phyloP scores from a whole-genome alignment of 2,797 vertebrate genomes.

The Molossus alvarezi region DNA sequence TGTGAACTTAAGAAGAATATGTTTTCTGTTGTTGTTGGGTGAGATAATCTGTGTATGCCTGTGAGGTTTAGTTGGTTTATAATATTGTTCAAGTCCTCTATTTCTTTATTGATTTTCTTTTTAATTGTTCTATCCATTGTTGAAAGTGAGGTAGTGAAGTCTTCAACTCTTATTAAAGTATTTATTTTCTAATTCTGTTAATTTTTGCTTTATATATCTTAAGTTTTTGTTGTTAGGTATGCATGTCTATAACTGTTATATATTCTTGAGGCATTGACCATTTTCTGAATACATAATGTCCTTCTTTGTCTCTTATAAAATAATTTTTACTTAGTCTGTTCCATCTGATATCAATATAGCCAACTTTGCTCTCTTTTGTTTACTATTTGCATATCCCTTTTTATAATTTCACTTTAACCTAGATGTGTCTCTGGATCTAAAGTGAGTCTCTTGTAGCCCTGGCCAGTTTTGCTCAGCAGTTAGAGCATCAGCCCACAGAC shows the following conservation, averaged over 20 bases:
- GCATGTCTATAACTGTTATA: not conserved
- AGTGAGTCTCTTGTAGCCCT: not conserved
- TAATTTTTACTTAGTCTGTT: not conserved
- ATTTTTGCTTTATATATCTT: not conserved
- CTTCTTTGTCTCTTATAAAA: slow-evolving; percentile 20
- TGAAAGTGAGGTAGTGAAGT: not conserved
- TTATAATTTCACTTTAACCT: not conserved
- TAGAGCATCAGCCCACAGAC: too few relatives aligned
- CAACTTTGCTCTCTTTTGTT: not conserved
- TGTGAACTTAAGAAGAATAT: not conserved
- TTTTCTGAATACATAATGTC: not conserved
- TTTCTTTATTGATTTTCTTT: slow-evolving; percentile 1
- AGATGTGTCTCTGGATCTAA: slow-evolving; percentile 9
- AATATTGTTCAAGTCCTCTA: not conserved
- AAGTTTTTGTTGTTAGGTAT: not conserved
- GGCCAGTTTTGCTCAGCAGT: too few relatives aligned
- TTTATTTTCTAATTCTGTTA: slow-evolving; percentile 6
- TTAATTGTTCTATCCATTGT: not conserved
- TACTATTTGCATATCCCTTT: not conserved
- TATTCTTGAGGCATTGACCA: not conserved
- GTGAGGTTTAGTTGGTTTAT: not conserved
- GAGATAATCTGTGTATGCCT: not conserved
- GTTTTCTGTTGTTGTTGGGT: not conserved
- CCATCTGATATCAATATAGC: not conserved
- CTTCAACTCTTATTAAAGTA: not conserved